Evolutionary conservation across 2,797 vertebrate species (phyloP), one percentile per base, ranked within the genome.

Genomic region (Sternotherus odoratus): DNA sequence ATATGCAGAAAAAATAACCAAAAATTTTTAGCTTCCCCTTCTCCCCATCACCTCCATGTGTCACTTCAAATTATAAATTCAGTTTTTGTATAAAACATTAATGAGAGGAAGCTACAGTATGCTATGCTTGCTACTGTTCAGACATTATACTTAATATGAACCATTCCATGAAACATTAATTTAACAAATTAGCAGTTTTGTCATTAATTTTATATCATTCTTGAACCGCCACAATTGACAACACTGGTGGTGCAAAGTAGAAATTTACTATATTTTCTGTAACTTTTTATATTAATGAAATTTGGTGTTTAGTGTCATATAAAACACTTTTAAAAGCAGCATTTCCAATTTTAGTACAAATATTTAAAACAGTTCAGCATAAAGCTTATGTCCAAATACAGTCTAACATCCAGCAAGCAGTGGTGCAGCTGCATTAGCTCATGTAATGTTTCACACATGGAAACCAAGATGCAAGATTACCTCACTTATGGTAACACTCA

Each of bases 401-500:
- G 92, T 91, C 89, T 93, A 97, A 95, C 91, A 97, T 91, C 86
- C 93, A 97, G 96, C 85, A 87, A 95, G 79, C 95, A 94, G 94
- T 85, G 94, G 98, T 96, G 91, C 98, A 99, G 98, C 97, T 97
- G 97, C 97, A 97, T 98, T 98, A 98, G 95, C 98, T 98, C 98
- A 98, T 98, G 97, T 97, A 98, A 98, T 98, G 98, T 98, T 98
- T 98, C 98, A 98, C 98, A 98, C 97, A 98, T 98, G 98, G 98
- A 98, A 98, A 97, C 93, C 92, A 96, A 95, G 94, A 97, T 98
- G 95, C 95, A 97, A 98, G 96, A 98, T 99, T 98, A 99, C 98
- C 97, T 98, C 98, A 98, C 97, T 97, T 98, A 98, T 97, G 97
- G 97, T 97, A 96, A 98, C 96, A 98, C 98, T 99, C 98, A 98